These are phyloP conservation scores for Oxyruncus cristatus DNA, from an alignment of 2,113 vertebrate species.

Conservation along the genomic window DNA sequence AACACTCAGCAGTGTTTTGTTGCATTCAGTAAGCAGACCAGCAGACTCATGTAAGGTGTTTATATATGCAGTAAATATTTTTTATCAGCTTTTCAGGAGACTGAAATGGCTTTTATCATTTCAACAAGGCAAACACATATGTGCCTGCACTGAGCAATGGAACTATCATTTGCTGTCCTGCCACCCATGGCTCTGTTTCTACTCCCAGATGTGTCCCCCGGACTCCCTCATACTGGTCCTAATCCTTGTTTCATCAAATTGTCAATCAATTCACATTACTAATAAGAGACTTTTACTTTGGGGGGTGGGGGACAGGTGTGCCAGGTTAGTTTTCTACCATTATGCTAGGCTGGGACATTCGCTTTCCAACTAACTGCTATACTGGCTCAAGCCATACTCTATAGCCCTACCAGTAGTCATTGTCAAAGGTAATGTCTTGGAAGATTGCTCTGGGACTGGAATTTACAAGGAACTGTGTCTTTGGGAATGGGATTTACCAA, in stretches of 20 bases:
- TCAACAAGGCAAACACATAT: neutral
- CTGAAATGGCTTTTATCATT: neutral
- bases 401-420: neutral
- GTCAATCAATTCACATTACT: neutral
- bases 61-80: neutral
- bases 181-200: neutral
- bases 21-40: neutral
- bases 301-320: too few relatives aligned
- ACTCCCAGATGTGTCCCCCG: neutral
- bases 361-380: neutral
- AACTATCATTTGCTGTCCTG: neutral
- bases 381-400: neutral
- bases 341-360: neutral
- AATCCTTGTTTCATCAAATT: neutral
- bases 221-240: neutral
- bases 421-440: neutral
- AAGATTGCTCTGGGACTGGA: neutral
- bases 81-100: neutral
- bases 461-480: neutral
- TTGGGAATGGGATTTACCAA: neutral
- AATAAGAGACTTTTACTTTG: rapidly evolving
- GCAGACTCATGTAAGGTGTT: neutral
- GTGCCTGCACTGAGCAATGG: neutral
- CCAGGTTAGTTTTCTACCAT: neutral
- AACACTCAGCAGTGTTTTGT: neutral